These are phyloP conservation scores for Tolmerus cingulatus DNA, from an alignment of 2,888 invertebrate genomes.

Conservation along the genomic window DNA sequence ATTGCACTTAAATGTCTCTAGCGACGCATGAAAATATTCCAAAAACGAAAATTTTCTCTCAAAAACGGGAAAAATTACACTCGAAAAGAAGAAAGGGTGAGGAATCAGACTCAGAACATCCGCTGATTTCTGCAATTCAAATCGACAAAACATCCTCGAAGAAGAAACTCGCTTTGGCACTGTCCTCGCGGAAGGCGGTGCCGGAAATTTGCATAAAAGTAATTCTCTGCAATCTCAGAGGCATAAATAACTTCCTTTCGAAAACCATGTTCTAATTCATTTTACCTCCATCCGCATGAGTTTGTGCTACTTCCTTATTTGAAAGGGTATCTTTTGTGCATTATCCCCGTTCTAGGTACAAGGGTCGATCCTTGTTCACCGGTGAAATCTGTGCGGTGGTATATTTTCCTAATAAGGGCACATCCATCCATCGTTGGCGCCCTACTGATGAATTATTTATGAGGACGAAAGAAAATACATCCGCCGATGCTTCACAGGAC, in stretches of 20 bases:
- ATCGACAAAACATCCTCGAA: not conserved
- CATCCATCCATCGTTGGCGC: not conserved
- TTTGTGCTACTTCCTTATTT: not conserved
- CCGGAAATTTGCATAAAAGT: not conserved
- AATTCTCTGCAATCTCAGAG: not conserved
- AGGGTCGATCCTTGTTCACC: not conserved
- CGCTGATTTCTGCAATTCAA: not conserved
- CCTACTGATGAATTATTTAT: not conserved
- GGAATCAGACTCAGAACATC: not conserved
- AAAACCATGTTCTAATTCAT: not conserved
- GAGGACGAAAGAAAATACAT: not conserved
- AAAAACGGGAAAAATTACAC: not conserved
- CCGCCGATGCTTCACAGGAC: not conserved
- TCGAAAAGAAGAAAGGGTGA: not conserved
- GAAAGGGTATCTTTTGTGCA: not conserved
- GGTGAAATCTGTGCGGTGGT: not conserved
- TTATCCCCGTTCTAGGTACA: not conserved
- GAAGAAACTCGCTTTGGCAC: not conserved
- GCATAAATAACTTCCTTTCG: not conserved
- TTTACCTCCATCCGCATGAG: not conserved
- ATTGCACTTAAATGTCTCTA: not conserved
- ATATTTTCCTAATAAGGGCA: not conserved
- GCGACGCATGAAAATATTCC: not conserved
- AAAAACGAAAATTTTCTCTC: not conserved
- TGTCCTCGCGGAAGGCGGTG: not conserved